phyloP scores from a whole-genome alignment of 2,888 invertebrate genomes.

The Mactromeris polynyma region DNA sequence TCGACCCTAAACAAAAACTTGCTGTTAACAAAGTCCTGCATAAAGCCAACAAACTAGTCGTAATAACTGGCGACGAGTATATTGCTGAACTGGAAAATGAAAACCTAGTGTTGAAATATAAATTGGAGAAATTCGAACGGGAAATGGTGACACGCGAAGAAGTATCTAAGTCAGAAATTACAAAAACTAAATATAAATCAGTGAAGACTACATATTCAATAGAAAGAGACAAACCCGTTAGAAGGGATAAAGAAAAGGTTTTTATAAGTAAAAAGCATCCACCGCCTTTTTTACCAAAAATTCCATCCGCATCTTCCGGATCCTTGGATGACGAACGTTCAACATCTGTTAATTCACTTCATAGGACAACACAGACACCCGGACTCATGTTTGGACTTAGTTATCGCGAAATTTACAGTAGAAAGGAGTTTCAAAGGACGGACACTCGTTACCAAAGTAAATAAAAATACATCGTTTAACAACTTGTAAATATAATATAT shows the following conservation, averaged over 20 bases:
- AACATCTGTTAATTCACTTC: background rate
- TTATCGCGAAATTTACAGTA: conserved; percentile 4
- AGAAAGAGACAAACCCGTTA: background rate
- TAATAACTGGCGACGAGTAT: conserved; percentile 30
- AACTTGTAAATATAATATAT: too few relatives aligned
- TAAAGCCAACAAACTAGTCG: background rate
- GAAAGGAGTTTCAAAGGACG: background rate
- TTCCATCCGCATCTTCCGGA: background rate
- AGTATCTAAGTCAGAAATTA: background rate
- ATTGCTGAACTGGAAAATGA: conserved; percentile 38
- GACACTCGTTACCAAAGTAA: background rate
- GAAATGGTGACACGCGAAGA: background rate
- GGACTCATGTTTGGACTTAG: conserved; percentile 23
- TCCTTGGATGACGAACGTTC: background rate
- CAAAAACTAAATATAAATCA: conserved; percentile 16
- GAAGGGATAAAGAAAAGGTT: background rate
- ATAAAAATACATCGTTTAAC: background rate
- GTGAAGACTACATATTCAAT: background rate
- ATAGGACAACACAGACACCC: background rate
- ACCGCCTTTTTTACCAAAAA: conserved; percentile 24
- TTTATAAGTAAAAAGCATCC: conserved; percentile 21
- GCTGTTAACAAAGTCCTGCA: background rate
- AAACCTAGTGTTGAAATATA: conserved; percentile 27
- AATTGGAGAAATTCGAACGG: conserved; percentile 26
- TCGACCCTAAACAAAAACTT: conserved; percentile 24